These are phyloP conservation scores for Amphipoea lucens DNA, from an alignment of 2,888 invertebrate species.

Conservation along the genomic window DNA sequence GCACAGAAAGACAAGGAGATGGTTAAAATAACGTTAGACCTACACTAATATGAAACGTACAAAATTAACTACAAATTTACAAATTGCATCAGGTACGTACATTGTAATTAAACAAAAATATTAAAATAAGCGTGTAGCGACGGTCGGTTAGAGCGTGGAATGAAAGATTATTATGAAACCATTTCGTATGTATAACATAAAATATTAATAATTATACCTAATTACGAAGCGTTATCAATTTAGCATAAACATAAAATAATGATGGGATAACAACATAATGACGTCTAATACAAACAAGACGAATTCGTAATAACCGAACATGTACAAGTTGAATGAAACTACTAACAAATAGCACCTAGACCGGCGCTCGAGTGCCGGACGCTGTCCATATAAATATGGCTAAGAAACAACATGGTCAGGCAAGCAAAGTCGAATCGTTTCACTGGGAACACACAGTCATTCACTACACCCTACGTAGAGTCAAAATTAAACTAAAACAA, in stretches of 20 bases:
- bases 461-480: constrained; percentile 71
- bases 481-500: constrained; percentile 75
- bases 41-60: constrained; percentile 73
- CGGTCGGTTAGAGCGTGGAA: constrained; percentile 77
- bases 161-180: constrained; percentile 72
- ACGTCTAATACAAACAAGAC: constrained; percentile 52
- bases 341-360: constrained; percentile 86
- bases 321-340: constrained; percentile 67
- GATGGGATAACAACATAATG: constrained; percentile 53
- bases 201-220: constrained; percentile 56
- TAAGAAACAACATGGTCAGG: constrained; percentile 79
- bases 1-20: constrained; percentile 76
- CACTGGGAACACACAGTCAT: constrained; percentile 72
- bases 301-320: constrained; percentile 59
- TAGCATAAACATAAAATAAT: constrained; percentile 55
- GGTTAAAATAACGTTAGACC: constrained; percentile 71
- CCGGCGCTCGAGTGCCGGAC: constrained; percentile 72
- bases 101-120: constrained; percentile 77
- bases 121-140: constrained; percentile 77
- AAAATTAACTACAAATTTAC: constrained; percentile 83
- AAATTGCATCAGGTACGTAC: constrained; percentile 86
- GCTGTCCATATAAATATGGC: constrained; percentile 73
- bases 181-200: constrained; percentile 51
- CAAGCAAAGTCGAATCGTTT: constrained; percentile 80
- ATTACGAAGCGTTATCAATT: constrained; percentile 57